Conservation (phyloP, 2,113 vertebrate species). For the Nycticorax nycticorax region DNA sequence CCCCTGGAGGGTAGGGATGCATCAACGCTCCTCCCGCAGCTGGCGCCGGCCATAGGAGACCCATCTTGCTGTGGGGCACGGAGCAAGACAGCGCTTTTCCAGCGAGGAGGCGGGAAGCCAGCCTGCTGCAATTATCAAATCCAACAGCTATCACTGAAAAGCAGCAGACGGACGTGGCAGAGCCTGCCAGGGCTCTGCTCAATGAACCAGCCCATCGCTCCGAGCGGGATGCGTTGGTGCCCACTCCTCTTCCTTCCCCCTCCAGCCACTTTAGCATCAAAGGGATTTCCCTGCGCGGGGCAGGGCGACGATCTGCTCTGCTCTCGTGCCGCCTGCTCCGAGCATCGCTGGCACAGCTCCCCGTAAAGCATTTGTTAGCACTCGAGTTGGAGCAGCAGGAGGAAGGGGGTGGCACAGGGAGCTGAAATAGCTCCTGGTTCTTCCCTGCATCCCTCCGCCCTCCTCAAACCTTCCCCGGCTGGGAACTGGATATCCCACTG, state of each 20-base stretch:
- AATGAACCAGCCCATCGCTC: neutral
- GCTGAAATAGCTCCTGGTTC: conserved; percentile 36
- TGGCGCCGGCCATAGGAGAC: neutral
- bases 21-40: neutral
- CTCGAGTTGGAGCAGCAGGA: neutral
- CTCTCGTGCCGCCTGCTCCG: neutral
- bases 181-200: neutral
- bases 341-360: neutral
- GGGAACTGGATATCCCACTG: neutral
- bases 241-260: neutral
- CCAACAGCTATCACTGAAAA: neutral
- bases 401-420: conserved; percentile 12
- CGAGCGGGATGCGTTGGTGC: neutral
- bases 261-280: neutral
- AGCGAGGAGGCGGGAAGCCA: neutral
- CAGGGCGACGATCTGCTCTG: neutral
- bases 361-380: neutral
- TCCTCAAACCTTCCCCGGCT: neutral
- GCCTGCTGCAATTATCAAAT: neutral
- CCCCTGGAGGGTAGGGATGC: neutral
- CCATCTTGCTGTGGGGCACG: neutral
- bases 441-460: neutral
- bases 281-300: neutral
- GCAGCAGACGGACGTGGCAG: neutral
- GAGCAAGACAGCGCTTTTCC: neutral